Base-by-base conservation (phyloP, 2,888 invertebrate species). In the Scrobipalpa atriplicella region DNA sequence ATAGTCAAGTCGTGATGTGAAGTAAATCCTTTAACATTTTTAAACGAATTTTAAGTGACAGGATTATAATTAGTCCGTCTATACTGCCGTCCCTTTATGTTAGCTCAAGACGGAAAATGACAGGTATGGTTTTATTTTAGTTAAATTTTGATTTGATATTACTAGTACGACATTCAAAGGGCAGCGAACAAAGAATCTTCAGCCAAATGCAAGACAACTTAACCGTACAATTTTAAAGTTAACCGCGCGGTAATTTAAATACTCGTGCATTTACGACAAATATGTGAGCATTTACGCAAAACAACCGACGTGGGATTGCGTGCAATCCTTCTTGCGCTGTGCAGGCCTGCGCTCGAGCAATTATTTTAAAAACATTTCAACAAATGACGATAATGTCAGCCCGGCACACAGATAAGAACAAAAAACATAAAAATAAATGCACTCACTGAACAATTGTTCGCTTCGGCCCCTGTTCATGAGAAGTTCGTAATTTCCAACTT, bases 301-400 rank as follows among this genome's bases (percentile, higher is more conserved):
- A 84, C 84, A 81, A 80, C 79, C 79, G 81, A 78, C 81, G 75
- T 80, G 82, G 78, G 82, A 87, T 92, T 84, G 92, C 92, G 90
- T 90, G 92, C 90, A 86, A 87, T 88, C 89, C 88, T 85, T 5
- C 10, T 7, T 8, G 10, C 82, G 76, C 83, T 84, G 54, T 11
- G 13, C 79, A 80, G 84, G 84, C 85, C 89, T 86, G 86, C 83
- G 78, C 82, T 80, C 82, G 81, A 80, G 82, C 90, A 92, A 92
- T 92, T 92, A 92, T 91, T 92, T 91, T 92, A 92, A 92, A 92
- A 83, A 90, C 92, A 88, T 91, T 92, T 92, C 91, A 90, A 92
- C 92, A 91, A 92, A 90, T 89, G 89, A 90, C 83, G 86, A 86
- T 90, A 90, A 91, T 90, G 88, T 87, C 89, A 87, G 91, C 77